Conservation (phyloP, 2,113 vertebrate species). For the Cygnus atratus region DNA sequence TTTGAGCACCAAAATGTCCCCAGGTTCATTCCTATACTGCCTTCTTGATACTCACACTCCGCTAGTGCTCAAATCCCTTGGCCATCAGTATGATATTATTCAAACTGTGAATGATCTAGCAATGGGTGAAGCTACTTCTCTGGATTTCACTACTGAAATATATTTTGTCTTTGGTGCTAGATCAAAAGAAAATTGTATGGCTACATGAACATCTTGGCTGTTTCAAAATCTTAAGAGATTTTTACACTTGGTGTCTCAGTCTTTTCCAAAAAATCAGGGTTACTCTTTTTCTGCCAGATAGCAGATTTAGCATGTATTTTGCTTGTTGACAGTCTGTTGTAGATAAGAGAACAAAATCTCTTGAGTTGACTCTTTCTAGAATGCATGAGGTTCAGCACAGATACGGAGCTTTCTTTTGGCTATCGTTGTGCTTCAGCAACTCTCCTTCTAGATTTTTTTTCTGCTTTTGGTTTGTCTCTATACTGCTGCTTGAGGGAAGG, state of each 20-base stretch:
- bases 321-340: neutral
- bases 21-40: neutral
- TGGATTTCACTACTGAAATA: neutral
- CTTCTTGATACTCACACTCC: no score
- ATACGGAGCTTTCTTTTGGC: neutral
- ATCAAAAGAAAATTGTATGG: neutral
- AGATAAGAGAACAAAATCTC: neutral
- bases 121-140: neutral
- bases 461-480: neutral
- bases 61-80: neutral
- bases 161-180: neutral
- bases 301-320: neutral
- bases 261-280: neutral
- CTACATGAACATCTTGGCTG: neutral
- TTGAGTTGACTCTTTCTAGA: neutral
- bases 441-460: neutral
- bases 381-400: neutral
- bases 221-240: neutral
- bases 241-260: neutral
- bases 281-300: neutral
- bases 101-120: no score
- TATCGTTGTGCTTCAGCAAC: neutral
- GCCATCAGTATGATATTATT: neutral
- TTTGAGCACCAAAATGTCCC: neutral
- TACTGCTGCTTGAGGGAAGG: neutral